These are phyloP conservation scores for Camptogramma bilineatum DNA, from an alignment of 2,888 invertebrate species.

Conservation along the genomic window DNA sequence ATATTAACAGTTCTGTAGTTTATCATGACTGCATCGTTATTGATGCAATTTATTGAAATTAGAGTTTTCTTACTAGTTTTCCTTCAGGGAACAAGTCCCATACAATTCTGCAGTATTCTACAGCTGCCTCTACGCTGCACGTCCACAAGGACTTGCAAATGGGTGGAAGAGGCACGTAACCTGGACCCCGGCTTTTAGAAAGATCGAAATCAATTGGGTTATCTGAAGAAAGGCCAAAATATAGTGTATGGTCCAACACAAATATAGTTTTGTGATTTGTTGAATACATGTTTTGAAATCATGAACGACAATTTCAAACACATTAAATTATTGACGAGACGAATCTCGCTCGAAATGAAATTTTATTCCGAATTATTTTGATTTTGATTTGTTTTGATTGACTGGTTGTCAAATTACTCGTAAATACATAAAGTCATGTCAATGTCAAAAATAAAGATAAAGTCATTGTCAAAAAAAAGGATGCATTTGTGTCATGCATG, in stretches of 20 bases:
- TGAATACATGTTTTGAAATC: slow-evolving; percentile 82
- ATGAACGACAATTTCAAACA: not conserved
- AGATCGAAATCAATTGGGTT: slow-evolving; percentile 93
- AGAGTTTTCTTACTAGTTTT: slow-evolving; percentile 87
- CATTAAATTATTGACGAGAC: no score
- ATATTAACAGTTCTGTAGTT: no score
- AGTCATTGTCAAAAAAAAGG: no score
- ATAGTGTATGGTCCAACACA: slow-evolving; percentile 96
- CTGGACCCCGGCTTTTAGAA: slow-evolving; percentile 88
- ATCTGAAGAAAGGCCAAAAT: slow-evolving; percentile 94
- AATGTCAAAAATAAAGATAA: no score
- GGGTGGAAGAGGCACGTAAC: slow-evolving; percentile 91
- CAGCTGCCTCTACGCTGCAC: slow-evolving; percentile 96
- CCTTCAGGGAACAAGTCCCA: slow-evolving; percentile 98
- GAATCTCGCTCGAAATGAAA: no score
- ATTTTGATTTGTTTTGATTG: no score
- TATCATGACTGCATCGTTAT: no score
- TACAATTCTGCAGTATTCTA: slow-evolving; percentile 98
- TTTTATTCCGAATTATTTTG: no score
- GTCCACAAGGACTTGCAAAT: slow-evolving; percentile 98
- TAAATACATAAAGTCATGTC: no score
- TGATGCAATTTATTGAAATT: not conserved
- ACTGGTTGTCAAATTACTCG: no score
- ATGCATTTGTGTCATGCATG: no score
- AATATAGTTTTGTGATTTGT: slow-evolving; percentile 98